A percentile compares a stretch with the other conserved stretches of the same genome.
Conservation (phyloP, 2,888 invertebrate species). For the Auanema sp. region DNA sequence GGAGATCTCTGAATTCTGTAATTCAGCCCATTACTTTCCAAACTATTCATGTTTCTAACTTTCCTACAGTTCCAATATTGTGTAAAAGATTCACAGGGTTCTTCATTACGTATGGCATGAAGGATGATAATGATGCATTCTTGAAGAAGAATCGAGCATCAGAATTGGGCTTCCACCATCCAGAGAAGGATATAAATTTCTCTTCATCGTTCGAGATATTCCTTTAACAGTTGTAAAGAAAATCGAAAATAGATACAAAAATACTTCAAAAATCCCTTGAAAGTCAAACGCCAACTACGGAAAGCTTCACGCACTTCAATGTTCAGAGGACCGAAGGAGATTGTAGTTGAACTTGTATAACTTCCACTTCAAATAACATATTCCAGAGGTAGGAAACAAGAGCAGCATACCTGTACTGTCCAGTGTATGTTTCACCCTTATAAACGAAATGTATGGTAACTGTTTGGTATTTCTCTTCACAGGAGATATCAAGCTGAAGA, state of each 20-base stretch:
- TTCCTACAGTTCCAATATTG: no score
- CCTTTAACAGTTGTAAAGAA: neutral
- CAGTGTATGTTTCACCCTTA: slow-evolving; percentile 1
- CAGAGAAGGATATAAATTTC: slow-evolving; percentile 29
- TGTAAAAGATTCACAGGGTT: no score
- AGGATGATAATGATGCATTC: slow-evolving; percentile 14
- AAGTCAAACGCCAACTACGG: slow-evolving; percentile 44
- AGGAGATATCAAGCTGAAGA: slow-evolving; percentile 16
- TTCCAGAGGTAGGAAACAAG: no score
- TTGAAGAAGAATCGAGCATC: slow-evolving; percentile 39
- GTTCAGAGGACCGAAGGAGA: slow-evolving; percentile 35
- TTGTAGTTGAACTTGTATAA: slow-evolving; percentile 3
- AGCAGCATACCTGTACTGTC: slow-evolving; percentile 10
- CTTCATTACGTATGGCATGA: no score
- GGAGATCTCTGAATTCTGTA: no score
- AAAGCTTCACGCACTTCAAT: slow-evolving; percentile 48
- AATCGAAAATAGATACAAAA: neutral
- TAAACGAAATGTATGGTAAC: slow-evolving; percentile 10
- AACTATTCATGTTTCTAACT: no score
- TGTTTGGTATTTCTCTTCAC: slow-evolving; percentile 5
- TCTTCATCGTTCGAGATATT: slow-evolving; percentile 5
- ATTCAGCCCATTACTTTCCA: no score
- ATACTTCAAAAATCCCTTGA: slow-evolving; percentile 44
- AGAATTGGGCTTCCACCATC: slow-evolving; percentile 45
- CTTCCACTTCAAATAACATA: neutral